These are phyloP conservation scores for Micrasema minimum DNA, from an alignment of 1,140 invertebrate genomes.

Conservation along the genomic window DNA sequence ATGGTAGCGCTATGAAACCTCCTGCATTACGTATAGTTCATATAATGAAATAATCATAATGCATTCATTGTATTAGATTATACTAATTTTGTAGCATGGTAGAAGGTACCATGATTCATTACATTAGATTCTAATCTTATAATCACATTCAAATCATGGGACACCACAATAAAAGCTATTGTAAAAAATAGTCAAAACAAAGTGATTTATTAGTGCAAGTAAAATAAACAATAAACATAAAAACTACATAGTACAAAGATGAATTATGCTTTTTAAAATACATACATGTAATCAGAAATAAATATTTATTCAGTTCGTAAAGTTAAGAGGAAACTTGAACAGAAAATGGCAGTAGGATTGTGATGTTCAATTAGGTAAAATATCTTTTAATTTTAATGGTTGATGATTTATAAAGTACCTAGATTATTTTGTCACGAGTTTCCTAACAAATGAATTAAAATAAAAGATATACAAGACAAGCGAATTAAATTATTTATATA, in stretches of 20 bases:
- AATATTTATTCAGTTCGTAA: too few species aligned
- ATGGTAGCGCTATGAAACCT: constrained; percentile 42
- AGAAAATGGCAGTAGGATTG: constrained; percentile 8
- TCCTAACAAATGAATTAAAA: constrained; percentile 25
- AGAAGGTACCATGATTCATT: background rate
- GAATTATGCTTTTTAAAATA: constrained; percentile 12
- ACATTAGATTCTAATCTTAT: constrained; percentile 22
- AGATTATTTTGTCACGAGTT: constrained; percentile 17
- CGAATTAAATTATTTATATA: constrained; percentile 22
- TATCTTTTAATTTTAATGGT: constrained; percentile 5
- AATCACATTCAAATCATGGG: constrained; percentile 45
- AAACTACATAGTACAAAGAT: constrained; percentile 22
- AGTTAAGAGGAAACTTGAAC: background rate
- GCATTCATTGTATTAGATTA: constrained; percentile 21
- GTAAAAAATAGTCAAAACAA: constrained; percentile 34
- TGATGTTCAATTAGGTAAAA: constrained; percentile 2
- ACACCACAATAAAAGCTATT: constrained; percentile 42
- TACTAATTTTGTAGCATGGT: constrained; percentile 23
- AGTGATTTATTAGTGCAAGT: constrained; percentile 37
- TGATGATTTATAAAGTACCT: background rate
- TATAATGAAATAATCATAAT: constrained; percentile 34
- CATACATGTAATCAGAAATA: background rate
- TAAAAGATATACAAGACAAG: constrained; percentile 20
- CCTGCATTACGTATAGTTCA: constrained; percentile 28
- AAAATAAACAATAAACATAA: constrained; percentile 33